Evolutionary conservation across 2,797 vertebrate species (phyloP).

Genomic region (Sparidentex hasta): DNA sequence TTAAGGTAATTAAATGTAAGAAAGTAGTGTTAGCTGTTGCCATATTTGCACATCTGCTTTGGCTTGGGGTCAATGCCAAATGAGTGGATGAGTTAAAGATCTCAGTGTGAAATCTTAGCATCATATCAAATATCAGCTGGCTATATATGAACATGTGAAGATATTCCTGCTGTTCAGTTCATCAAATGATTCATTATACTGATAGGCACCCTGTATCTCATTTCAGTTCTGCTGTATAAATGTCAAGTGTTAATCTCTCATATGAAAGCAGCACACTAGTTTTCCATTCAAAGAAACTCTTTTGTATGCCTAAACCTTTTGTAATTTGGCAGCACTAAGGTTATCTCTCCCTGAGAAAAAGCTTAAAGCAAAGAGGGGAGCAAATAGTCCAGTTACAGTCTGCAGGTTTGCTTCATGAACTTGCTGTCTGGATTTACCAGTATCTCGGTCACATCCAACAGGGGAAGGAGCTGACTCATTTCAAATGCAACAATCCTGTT

Average conservation of each 20-base stretch:
- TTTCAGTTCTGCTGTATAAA: slow-evolving; percentile 12
- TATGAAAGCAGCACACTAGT: neutral
- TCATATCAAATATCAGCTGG: slow-evolving; percentile 24
- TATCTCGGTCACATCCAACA: slow-evolving; percentile 6
- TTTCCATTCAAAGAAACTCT: neutral
- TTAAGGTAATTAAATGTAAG: slow-evolving; percentile 68
- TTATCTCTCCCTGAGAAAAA: slow-evolving; percentile 9
- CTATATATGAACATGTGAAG: slow-evolving; percentile 12
- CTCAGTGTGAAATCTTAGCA: slow-evolving; percentile 8
- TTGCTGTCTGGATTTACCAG: slow-evolving; percentile 19
- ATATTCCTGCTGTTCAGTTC: slow-evolving; percentile 12
- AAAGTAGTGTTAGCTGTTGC: slow-evolving; percentile 53
- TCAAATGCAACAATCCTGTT: slow-evolving; percentile 25
- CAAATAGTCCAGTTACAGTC: slow-evolving; percentile 3
- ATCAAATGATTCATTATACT: slow-evolving; percentile 24
- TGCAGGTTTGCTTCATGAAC: slow-evolving; percentile 17
- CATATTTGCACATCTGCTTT: slow-evolving; percentile 23
- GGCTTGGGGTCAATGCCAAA: slow-evolving; percentile 31
- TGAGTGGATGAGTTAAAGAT: slow-evolving; percentile 29
- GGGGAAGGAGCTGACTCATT: slow-evolving; percentile 28
- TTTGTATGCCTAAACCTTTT: slow-evolving; percentile 23
- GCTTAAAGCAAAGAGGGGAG: slow-evolving; percentile 15
- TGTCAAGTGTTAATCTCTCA: neutral
- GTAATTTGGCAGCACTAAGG: slow-evolving; percentile 1
- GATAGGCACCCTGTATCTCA: slow-evolving; percentile 2